Evolutionary conservation across 2,113 vertebrate species (phyloP), one percentile per base, ranked within the genome.

Genomic region (Pithys albifrons): DNA sequence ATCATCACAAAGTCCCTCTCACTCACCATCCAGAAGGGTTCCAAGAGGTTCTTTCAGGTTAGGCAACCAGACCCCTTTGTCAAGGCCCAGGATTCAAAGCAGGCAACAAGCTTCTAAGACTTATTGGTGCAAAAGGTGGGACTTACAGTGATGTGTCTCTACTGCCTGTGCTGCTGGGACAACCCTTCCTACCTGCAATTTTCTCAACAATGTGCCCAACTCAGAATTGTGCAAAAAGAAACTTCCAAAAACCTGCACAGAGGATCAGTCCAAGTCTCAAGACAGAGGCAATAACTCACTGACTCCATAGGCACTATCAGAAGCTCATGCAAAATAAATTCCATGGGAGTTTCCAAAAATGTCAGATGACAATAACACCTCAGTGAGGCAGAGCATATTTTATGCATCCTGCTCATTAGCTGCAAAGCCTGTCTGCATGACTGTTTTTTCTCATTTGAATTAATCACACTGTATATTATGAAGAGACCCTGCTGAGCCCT

Each of bases 321-420:
- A 84, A 94, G 73, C n/a, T 58, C 76, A 82, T 41, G 70, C 46
- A 91, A 94, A 96, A 88, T 61, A 88, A 89, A 88, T 94, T 88
- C 74, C 92, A 88, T 20, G 69, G 76, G 92, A 93, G 51, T 88
- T 73, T 54, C 85, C 61, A 93, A 93, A 94, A 97, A 85, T 65
- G 66, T 74, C 93, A 95, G 85, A 88, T 88, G 82, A 91, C 94
- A 96, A 27, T 87, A 90, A 84, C n/a, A 94, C 93, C 62, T 92
- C 29, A 49, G 74, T 45, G 72, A 97, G 74, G 70, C 51, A 95
- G 54, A 91, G 62, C 20, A 62, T 86, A 91, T 89, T 96, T 95
- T 89, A 88, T 78, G 85, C 93, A 94, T 71, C 87, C 78, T 91
- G 82, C 46, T 97, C 79, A 43, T 96, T 95, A 97, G 75, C 82